Base-by-base conservation (phyloP, 2,797 vertebrate species). In the Nannoperca obscura region DNA sequence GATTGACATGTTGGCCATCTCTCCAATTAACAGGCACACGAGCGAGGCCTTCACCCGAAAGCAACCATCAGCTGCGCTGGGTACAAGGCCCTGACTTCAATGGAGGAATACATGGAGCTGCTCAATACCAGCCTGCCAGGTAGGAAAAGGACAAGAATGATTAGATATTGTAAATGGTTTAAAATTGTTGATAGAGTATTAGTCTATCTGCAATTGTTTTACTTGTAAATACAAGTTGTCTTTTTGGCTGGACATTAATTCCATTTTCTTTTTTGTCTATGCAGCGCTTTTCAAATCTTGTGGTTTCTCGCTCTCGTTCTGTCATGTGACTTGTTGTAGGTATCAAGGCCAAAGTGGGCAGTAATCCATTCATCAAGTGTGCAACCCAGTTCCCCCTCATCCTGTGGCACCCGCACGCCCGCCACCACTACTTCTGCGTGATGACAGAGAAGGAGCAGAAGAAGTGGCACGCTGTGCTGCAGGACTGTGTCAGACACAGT, bases 331-430 rank as follows among this genome's bases (percentile, higher is more conserved):
- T 0, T 42, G 0, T 1, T 68, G 0, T 86, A 99, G 98, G 95
- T 1, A 65, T 94, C 52, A 95, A 95, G 0, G 95, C 95, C 17
- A 98, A 97, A 83, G 90, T 92, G 0, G 91, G 96, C 58, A 93
- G 59, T 0, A 7, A 91, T 0, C 96, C 96, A 0, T 95, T 97
- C 36, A 86, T 99, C 83, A 98, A 97, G 91, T 96, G 94, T 77
- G 96, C 96, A 30, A 96, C 96, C 0, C 90, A 94, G 91, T 99
- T 96, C 89, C 96, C 96, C 0, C 95, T 99, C 84, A 96, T 99
- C 93, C 95, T 99, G 75, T 99, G 97, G 97, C 98, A 99, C 68
- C 98, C 98, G 0, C 98, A 96, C 0, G 95, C 96, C 0, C 95
- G 95, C 0, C 98, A 99, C 89, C 95, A 97, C 77, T 97, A 97